A percentile compares a stretch with the other conserved stretches of the same genome.
Conservation (phyloP, 2,888 invertebrate genomes). For the Craniophora ligustri region DNA sequence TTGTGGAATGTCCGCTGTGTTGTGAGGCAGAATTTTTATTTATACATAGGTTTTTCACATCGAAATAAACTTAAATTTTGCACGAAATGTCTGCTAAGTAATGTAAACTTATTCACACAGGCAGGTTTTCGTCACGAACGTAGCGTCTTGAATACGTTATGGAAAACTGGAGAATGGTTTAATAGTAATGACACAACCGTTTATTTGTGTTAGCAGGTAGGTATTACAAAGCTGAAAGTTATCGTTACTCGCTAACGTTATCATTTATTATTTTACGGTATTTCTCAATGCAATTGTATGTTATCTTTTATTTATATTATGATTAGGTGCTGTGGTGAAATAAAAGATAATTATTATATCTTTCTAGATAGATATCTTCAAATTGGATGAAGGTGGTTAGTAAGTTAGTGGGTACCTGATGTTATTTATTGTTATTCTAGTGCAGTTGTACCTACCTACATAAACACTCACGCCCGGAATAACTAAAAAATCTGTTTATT, state of each 20-base stretch:
- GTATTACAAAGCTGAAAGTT: constrained; percentile 5
- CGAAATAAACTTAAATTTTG: neutral
- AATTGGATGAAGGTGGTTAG: too few species aligned
- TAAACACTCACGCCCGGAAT: too few species aligned
- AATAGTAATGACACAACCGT: constrained; percentile 14
- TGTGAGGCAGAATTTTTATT: neutral
- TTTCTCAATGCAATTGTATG: too few species aligned
- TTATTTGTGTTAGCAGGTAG: constrained; percentile 18
- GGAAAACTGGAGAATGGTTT: neutral
- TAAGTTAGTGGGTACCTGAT: too few species aligned
- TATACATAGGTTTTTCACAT: neutral
- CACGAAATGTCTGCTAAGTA: too few species aligned
- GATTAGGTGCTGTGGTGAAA: too few species aligned
- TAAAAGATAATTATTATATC: too few species aligned
- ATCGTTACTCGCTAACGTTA: constrained; percentile 6
- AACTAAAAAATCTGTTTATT: too few species aligned
- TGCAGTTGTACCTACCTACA: too few species aligned
- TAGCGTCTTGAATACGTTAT: constrained; percentile 1
- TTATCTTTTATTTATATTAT: too few species aligned
- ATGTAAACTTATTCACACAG: neutral
- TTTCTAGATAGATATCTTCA: neutral
- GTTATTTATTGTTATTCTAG: too few species aligned
- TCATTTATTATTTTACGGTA: constrained; percentile 1
- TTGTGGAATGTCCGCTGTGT: too few species aligned
- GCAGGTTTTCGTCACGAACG: constrained; percentile 5